Percentiles rank a stretch among this genome's conserved stretches.
phyloP scores from a whole-genome alignment of 2,113 vertebrate species.

The Tachysurus vachellii region DNA sequence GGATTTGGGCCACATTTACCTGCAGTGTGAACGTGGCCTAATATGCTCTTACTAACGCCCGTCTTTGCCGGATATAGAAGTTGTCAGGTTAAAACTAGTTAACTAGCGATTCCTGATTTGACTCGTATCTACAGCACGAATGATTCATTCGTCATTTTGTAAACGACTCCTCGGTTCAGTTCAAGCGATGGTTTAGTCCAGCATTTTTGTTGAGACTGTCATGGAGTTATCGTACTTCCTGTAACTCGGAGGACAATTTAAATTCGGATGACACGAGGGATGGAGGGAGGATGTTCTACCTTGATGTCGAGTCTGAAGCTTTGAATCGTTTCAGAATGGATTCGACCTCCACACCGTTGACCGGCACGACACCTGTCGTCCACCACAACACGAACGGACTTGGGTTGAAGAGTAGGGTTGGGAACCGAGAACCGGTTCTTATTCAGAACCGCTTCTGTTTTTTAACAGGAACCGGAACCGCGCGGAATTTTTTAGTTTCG shows the following conservation, averaged over 20 bases:
- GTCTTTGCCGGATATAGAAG: too few relatives aligned
- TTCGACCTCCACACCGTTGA: not conserved
- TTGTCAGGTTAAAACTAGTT: too few relatives aligned
- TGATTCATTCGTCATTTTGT: not conserved
- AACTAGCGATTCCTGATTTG: too few relatives aligned
- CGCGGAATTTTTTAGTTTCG: too few relatives aligned
- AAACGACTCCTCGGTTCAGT: not conserved
- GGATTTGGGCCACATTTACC: too few relatives aligned
- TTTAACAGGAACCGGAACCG: too few relatives aligned
- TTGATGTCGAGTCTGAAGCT: not conserved
- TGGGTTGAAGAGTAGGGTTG: not conserved
- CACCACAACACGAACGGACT: not conserved
- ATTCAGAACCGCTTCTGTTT: too few relatives aligned
- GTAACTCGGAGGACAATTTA: not conserved
- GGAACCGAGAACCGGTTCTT: too few relatives aligned
- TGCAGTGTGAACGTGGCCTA: too few relatives aligned
- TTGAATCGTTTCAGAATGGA: not conserved
- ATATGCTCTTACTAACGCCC: too few relatives aligned
- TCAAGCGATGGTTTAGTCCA: not conserved
- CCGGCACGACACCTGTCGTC: not conserved
- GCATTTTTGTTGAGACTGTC: not conserved
- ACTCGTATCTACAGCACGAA: too few relatives aligned
- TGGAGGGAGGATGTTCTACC: not conserved
- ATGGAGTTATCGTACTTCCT: not conserved
- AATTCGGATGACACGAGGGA: not conserved